Evolutionary conservation across 2,888 invertebrate genomes (phyloP).

Genomic region (Folsomia candida): DNA sequence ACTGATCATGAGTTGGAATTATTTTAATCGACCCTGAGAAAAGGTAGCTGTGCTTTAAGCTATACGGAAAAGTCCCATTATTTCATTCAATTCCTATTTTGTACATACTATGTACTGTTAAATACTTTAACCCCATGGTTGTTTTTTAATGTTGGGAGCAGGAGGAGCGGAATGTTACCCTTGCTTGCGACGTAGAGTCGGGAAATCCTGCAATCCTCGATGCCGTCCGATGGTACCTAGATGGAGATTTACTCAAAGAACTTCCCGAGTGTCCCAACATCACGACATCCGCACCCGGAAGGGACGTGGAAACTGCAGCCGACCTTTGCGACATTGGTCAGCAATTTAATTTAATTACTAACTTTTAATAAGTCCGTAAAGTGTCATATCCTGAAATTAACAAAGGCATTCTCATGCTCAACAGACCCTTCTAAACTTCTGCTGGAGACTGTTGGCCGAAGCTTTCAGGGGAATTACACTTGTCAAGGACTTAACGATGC

Average conservation of each 20-base stretch:
- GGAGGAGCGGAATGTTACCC: conserved; percentile 74
- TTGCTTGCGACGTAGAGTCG: conserved; percentile 73
- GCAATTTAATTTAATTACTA: too few species aligned
- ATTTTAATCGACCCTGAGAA: too few species aligned
- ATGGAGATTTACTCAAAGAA: conserved; percentile 77
- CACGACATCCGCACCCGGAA: conserved; percentile 39
- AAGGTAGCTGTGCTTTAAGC: too few species aligned
- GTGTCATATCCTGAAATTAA: too few species aligned
- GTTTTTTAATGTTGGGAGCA: too few species aligned
- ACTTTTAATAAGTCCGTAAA: too few species aligned
- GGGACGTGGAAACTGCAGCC: conserved; percentile 34
- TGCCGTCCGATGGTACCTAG: conserved; percentile 85
- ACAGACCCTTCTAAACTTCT: conserved; percentile 81
- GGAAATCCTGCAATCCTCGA: conserved; percentile 70
- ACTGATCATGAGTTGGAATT: too few species aligned
- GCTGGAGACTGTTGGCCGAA: conserved; percentile 78
- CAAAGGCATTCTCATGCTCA: too few species aligned
- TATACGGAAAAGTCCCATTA: too few species aligned
- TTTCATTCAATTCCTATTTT: too few species aligned
- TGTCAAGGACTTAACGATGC: conserved; percentile 86
- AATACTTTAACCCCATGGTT: too few species aligned
- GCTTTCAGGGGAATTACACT: conserved; percentile 90
- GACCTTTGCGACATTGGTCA: conserved; percentile 72
- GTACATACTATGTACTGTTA: too few species aligned
- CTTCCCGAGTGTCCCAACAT: conserved; percentile 68